Evolutionary conservation across 2,888 invertebrate species (phyloP), one percentile per base, ranked within the genome.

Genomic region (Cosmorhoe ocellata): DNA sequence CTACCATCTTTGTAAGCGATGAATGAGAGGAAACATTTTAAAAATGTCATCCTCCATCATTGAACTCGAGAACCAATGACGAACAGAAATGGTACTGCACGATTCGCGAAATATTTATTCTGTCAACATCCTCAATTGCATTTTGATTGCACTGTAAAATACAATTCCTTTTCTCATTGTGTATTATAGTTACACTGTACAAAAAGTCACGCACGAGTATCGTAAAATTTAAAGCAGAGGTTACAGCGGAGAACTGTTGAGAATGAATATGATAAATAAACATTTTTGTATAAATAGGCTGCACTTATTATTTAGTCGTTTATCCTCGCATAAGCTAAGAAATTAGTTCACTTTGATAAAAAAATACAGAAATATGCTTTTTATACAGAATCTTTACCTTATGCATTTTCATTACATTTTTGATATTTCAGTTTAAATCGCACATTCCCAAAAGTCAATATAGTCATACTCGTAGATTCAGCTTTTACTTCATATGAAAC

Each of bases 171-270:
- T 33, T 33, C 39, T 46, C 36, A 41, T 41, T 49, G 30, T 40
- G 49, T 39, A 47, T 50, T 9, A 13, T 27, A 4, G 34, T 4
- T 39, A 38, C 42, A 10, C 57, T 58, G 51, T 56, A 56, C 55
- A 39, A 32, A 46, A 33, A 52, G 63, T 73, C 41, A 42, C 41
- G 41, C 73, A 70, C 67, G 64, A 59, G 58, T 61, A 59, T 67
- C 60, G 56, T 61, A 63, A 67, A 62, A 56, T 59, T 44, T 57
- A 54, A 57, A 18, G 41, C 40, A 18, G 31, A 36, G 41, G 31
- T 31, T 37, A 14, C 24, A 13, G 28, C 33, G 30, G 13, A 1
- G 36, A 30, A 18, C n/a, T n/a, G n/a, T n/a, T n/a, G n/a, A n/a
- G n/a, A n/a, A n/a, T n/a, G n/a, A n/a, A n/a, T n/a, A n/a, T n/a